A percentile compares a stretch with the other conserved stretches of the same genome.
These are phyloP conservation scores for Apostichopus californicus DNA, from an alignment of 35 echinoderm and acorn worm genomes.

Conservation along the genomic window DNA sequence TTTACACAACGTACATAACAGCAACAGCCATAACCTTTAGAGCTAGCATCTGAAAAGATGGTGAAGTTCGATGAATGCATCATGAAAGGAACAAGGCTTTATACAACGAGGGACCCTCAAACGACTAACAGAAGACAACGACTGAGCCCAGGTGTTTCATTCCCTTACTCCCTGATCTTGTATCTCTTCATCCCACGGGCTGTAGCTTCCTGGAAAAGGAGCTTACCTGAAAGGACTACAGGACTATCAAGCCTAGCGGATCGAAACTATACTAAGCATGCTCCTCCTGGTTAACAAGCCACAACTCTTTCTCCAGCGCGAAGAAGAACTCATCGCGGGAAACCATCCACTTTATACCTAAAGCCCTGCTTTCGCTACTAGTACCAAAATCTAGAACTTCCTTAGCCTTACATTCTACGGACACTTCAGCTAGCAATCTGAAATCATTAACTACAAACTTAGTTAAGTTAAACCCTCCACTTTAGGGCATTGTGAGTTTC, in stretches of 20 bases:
- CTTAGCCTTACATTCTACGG: conserved; percentile 27
- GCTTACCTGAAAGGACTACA: conserved; percentile 53
- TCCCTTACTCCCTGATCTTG: too few relatives aligned
- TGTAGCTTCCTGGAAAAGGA: conserved; percentile 56
- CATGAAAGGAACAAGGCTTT: conserved; percentile 2
- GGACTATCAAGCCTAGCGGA: conserved; percentile 55
- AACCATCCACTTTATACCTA: conserved; percentile 42
- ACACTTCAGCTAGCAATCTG: conserved; percentile 10
- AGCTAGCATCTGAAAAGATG: conserved; percentile 86
- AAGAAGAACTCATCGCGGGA: conserved; percentile 51
- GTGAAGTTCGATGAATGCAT: conserved; percentile 50
- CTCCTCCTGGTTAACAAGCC: conserved; percentile 57
- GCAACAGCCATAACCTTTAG: conserved; percentile 65
- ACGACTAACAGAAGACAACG: background rate
- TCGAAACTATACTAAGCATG: conserved; percentile 46
- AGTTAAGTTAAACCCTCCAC: conserved; percentile 57
- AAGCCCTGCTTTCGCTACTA: background rate
- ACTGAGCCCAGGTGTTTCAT: conserved; percentile 17
- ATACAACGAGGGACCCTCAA: conserved; percentile 58
- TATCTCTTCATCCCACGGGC: conserved; percentile 57
- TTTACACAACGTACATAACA: conserved; percentile 54
- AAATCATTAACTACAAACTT: conserved; percentile 57
- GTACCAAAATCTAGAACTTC: conserved; percentile 36
- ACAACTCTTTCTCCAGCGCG: background rate
- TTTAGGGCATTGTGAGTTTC: conserved; percentile 32